Percentiles rank a stretch among this genome's conserved stretches.
Conservation (phyloP, 2,888 invertebrate species). For the Apodemia zela region DNA sequence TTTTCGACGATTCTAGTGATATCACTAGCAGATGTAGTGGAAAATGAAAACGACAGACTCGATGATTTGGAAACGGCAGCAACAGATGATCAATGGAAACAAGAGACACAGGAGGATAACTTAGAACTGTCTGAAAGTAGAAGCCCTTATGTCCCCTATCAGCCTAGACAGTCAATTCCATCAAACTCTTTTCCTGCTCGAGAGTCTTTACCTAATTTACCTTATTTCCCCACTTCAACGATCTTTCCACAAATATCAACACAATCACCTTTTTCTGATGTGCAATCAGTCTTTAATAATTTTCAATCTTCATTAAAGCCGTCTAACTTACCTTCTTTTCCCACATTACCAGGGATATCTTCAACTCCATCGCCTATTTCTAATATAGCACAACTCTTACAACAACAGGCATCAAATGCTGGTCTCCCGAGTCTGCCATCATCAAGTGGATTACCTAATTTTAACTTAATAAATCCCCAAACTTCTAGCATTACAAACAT, state of each 20-base stretch:
- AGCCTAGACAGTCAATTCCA: neutral
- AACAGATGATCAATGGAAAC: conserved; percentile 38
- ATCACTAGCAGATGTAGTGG: conserved; percentile 49
- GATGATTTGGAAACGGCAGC: conserved; percentile 45
- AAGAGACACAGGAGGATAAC: conserved; percentile 4
- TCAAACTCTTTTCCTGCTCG: neutral
- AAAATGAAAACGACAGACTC: neutral
- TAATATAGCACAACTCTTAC: neutral
- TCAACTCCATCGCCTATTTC: neutral
- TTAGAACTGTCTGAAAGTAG: conserved; percentile 19
- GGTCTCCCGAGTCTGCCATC: neutral
- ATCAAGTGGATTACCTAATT: neutral
- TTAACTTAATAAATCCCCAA: neutral
- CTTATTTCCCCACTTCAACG: too few relatives aligned
- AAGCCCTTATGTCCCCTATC: too few relatives aligned
- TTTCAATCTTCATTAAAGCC: too few relatives aligned
- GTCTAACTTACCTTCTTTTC: too few relatives aligned
- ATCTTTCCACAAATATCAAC: too few relatives aligned
- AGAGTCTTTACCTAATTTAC: neutral
- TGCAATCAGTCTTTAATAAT: neutral
- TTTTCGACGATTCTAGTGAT: conserved; percentile 55
- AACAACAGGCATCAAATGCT: neutral
- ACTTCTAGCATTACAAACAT: too few relatives aligned
- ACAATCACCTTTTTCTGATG: neutral
- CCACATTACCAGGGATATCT: neutral